phyloP scores from a whole-genome alignment of 2,888 invertebrate genomes.

The Gryllus longicercus region DNA sequence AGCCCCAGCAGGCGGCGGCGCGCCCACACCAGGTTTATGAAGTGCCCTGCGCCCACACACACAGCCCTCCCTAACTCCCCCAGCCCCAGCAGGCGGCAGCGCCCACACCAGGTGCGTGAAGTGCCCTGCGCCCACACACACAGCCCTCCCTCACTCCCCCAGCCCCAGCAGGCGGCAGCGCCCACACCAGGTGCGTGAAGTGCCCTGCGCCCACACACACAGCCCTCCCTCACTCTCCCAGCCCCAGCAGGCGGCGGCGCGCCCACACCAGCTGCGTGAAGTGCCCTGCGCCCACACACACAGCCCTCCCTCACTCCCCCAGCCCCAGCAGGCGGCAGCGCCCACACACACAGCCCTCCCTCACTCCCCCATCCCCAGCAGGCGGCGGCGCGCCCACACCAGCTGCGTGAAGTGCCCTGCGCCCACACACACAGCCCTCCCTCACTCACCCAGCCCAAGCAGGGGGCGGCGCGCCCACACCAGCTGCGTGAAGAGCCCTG shows the following conservation, averaged over 20 bases:
- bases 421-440: slow-evolving; percentile 78
- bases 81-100: slow-evolving; percentile 59
- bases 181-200: slow-evolving; percentile 84
- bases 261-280: slow-evolving; percentile 86
- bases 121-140: slow-evolving; percentile 79
- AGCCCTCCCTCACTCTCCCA: slow-evolving; percentile 51
- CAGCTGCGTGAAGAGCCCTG: slow-evolving; percentile 84
- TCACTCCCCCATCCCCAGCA: slow-evolving; percentile 75
- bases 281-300: slow-evolving; percentile 62
- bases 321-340: no score
- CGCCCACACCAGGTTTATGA: slow-evolving; percentile 82
- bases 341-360: slow-evolving; percentile 37
- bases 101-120: slow-evolving; percentile 72
- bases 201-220: slow-evolving; percentile 58
- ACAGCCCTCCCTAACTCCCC: no score
- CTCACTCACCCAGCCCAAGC: slow-evolving; percentile 81
- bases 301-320: no score
- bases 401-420: no score
- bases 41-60: slow-evolving; percentile 61
- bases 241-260: slow-evolving; percentile 69
- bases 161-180: slow-evolving; percentile 70
- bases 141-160: slow-evolving; percentile 74
- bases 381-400: slow-evolving; percentile 75
- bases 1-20: slow-evolving; percentile 70
- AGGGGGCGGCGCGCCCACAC: slow-evolving; percentile 74